Evolutionary conservation across 1,140 invertebrate genomes (phyloP).

Genomic region (Thrips palmi): DNA sequence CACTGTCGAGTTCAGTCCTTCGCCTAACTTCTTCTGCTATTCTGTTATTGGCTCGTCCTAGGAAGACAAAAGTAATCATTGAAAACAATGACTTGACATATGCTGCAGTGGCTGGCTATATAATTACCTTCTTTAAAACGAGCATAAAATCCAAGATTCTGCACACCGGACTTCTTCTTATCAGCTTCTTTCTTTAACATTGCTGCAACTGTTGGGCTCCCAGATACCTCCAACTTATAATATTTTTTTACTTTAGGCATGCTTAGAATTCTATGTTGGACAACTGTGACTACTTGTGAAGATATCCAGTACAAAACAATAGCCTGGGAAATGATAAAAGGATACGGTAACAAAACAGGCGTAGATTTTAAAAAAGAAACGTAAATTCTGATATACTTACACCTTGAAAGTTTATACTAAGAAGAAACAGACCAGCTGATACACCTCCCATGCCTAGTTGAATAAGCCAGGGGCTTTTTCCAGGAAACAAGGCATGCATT

Average conservation of each 20-base stretch:
- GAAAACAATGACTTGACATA: conserved; percentile 1
- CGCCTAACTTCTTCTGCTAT: conserved; percentile 57
- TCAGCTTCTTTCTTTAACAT: conserved; percentile 18
- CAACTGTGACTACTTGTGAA: conserved; percentile 73
- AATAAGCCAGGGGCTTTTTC: conserved; percentile 30
- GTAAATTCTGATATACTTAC: conserved; percentile 27
- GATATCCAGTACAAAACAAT: conserved; percentile 81
- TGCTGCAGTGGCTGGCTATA: not conserved
- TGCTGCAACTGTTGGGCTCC: too few relatives aligned
- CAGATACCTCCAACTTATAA: conserved; percentile 57
- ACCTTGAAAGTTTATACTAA: conserved; percentile 75
- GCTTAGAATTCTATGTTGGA: conserved; percentile 61
- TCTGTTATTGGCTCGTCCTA: conserved; percentile 71
- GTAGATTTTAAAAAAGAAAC: conserved; percentile 5
- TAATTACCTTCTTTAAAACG: conserved; percentile 68
- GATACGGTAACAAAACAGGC: conserved; percentile 7
- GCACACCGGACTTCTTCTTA: conserved; percentile 30
- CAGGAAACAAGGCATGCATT: conserved; percentile 21
- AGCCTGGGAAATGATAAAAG: conserved; percentile 32
- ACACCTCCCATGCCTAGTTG: conserved; percentile 54
- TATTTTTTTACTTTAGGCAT: conserved; percentile 50
- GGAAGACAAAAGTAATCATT: conserved; percentile 17
- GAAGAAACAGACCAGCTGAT: conserved; percentile 67
- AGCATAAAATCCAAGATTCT: conserved; percentile 57
- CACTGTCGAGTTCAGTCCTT: conserved; percentile 50